Evolutionary conservation across 1,140 invertebrate species (phyloP), one percentile per base, ranked within the genome.

Genomic region (Lepidurus packardi): DNA sequence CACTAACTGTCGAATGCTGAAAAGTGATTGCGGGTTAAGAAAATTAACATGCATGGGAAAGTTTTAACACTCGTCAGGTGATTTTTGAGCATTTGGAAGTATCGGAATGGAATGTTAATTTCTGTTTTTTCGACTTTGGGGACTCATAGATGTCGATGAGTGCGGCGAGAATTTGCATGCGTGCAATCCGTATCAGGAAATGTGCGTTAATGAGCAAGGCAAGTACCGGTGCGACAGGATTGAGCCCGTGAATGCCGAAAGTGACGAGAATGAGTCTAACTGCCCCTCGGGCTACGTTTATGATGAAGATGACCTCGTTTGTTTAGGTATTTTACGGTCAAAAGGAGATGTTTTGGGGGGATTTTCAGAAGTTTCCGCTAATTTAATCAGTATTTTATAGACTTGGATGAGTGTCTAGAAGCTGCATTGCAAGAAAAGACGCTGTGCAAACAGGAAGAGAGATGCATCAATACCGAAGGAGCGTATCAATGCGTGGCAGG

Each of bases 261-360:
- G 25, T 21, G 45, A 65, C 43, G 78, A 75, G 65, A 42, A 78
- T 5, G 73, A 75, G 13, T 43, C 42, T 41, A n/a, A 42, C 16
- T 95, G 94, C 83, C 91, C 91, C 0, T 78, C 83, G 0, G 94
- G 93, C 7, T 88, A 90, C 82, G 86, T 86, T 25, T 77, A 85
- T 8, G 82, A 84, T 78, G 44, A 75, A 7, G 75, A 81, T 83
- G 89, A 84, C 11, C 47, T 74, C 73, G 79, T 80, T 65, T 80
- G 79, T 74, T 45, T 77, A 44, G 79, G 79, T 80, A 78, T n/a
- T 34, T 42, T 65, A 25, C 21, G 6, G 34, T 24, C 16, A n/a
- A 44, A 8, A n/a, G 75, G n/a, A 45, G 6, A 41, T 76, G 7
- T 13, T 13, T 11, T 75, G 2, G 11, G 2, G 42, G 1, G 16